These are phyloP conservation scores for Gymnocephalus cernua DNA, from an alignment of 2,113 vertebrate genomes.

Conservation along the genomic window DNA sequence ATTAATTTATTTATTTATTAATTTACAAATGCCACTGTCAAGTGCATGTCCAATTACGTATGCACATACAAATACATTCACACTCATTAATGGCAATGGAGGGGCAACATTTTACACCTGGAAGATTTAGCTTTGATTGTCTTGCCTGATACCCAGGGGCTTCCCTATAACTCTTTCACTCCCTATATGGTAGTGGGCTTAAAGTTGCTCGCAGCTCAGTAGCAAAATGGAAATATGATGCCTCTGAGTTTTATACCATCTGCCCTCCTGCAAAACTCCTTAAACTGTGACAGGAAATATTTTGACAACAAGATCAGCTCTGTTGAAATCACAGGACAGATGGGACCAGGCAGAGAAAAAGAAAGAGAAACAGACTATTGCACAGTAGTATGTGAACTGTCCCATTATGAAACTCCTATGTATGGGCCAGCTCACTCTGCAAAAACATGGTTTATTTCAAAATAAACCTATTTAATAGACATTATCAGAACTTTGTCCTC, in stretches of 20 bases:
- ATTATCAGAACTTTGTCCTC: background rate
- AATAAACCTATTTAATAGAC: background rate
- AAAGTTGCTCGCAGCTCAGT: slow-evolving; percentile 20
- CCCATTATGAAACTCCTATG: slow-evolving; percentile 5
- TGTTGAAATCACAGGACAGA: slow-evolving; percentile 68
- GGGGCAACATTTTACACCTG: slow-evolving; percentile 45
- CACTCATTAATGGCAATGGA: slow-evolving; percentile 35
- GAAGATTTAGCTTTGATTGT: slow-evolving; percentile 1
- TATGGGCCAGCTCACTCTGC: background rate
- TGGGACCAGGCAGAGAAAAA: slow-evolving; percentile 55
- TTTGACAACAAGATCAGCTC: slow-evolving; percentile 77
- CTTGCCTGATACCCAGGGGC: slow-evolving; percentile 13
- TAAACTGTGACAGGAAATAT: slow-evolving; percentile 80
- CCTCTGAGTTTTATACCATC: slow-evolving; percentile 66
- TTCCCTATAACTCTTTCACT: slow-evolving; percentile 45
- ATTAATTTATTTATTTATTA: too few species aligned
- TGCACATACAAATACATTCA: slow-evolving; percentile 16
- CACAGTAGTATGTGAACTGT: slow-evolving; percentile 5
- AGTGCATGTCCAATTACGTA: slow-evolving; percentile 15
- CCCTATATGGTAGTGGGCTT: slow-evolving; percentile 5
- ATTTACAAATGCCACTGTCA: slow-evolving; percentile 5
- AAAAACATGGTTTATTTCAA: background rate
- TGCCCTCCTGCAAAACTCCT: slow-evolving; percentile 76
- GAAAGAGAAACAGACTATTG: slow-evolving; percentile 24
- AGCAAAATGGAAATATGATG: slow-evolving; percentile 59